Conservation (phyloP, 2,797 vertebrate genomes). For the Paramormyrops hopkinsi region DNA sequence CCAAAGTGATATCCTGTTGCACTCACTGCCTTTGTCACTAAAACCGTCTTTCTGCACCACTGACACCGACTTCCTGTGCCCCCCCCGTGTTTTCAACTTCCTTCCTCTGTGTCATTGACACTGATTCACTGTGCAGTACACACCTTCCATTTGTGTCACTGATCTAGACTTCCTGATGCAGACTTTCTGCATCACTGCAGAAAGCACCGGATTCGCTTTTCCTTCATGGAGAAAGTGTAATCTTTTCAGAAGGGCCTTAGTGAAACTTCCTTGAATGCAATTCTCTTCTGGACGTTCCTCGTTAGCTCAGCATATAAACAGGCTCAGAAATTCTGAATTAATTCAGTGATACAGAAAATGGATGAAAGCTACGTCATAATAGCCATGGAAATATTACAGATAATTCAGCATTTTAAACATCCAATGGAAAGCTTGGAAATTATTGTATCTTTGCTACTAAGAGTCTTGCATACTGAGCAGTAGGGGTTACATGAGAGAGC, state of each 20-base stretch:
- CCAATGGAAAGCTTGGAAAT: background rate
- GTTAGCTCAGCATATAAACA: background rate
- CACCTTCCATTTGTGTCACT: background rate
- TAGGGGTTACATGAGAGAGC: background rate
- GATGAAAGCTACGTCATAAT: background rate
- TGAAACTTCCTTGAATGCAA: background rate
- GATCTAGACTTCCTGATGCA: background rate
- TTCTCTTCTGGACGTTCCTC: background rate
- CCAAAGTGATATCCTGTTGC: background rate
- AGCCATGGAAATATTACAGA: background rate
- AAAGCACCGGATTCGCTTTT: background rate
- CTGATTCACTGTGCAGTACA: background rate
- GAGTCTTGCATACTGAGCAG: background rate
- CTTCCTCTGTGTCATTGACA: background rate
- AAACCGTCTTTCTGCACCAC: background rate
- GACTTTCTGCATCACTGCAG: background rate
- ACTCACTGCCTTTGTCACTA: background rate
- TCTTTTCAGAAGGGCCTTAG: background rate
- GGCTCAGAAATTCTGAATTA: background rate
- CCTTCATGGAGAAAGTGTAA: background rate
- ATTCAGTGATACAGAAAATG: background rate
- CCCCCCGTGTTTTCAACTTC: background rate
- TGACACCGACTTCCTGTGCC: background rate
- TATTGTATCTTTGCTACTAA: background rate
- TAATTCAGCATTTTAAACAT: conserved; percentile 9